These are phyloP conservation scores for Cheiracanthium punctorium DNA, from an alignment of 2,888 invertebrate species.

Conservation along the genomic window DNA sequence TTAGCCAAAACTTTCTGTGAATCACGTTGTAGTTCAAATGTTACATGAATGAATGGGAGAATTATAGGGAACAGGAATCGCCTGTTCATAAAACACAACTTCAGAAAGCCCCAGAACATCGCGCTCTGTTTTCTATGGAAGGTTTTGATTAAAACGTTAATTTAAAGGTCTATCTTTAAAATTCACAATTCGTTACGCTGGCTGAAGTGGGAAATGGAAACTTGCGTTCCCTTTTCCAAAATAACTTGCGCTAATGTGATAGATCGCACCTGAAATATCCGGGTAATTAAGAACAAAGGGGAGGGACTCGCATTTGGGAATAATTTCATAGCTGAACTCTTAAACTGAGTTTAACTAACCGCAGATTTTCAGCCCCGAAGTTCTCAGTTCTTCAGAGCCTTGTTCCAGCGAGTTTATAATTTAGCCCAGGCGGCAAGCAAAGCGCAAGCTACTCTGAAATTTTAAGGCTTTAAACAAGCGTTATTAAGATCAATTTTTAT, in stretches of 20 bases:
- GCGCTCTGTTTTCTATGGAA: too few relatives aligned
- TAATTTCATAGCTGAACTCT: constrained; percentile 2
- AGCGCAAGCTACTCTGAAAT: not conserved
- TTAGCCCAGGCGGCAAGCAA: not conserved
- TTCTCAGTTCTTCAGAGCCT: not conserved
- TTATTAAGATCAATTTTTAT: not conserved
- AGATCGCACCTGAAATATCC: not conserved
- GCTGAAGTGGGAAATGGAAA: not conserved
- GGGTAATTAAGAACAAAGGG: constrained; percentile 7
- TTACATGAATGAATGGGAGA: too few relatives aligned
- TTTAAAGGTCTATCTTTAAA: not conserved
- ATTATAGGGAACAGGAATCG: too few relatives aligned
- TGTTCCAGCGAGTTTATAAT: not conserved
- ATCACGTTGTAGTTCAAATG: too few relatives aligned
- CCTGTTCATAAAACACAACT: too few relatives aligned
- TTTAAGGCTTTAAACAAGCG: not conserved
- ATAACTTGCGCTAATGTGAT: not conserved
- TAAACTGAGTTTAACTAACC: constrained; percentile 2
- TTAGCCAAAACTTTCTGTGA: too few relatives aligned
- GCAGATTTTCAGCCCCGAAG: not conserved
- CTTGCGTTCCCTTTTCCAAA: not conserved
- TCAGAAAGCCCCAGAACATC: too few relatives aligned
- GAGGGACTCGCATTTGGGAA: not conserved
- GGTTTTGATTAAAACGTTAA: not conserved
- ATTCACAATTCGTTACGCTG: not conserved